Conservation (phyloP, 2,888 invertebrate genomes). For the Macaria notata region DNA sequence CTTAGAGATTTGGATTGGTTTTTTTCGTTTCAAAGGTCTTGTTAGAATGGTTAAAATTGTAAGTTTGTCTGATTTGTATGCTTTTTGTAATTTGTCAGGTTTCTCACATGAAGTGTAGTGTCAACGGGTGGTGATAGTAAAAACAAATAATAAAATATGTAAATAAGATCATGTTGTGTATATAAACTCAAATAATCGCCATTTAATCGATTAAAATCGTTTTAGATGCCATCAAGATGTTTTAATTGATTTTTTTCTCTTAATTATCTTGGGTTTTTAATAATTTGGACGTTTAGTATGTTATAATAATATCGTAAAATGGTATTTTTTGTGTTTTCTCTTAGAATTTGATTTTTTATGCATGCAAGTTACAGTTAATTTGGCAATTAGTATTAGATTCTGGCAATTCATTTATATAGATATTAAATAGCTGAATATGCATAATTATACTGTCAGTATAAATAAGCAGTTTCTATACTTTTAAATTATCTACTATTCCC, state of each 20-base stretch:
- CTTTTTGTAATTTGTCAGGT: conserved; percentile 57
- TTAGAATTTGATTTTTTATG: conserved; percentile 8
- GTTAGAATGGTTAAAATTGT: conserved; percentile 32
- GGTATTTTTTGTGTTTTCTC: conserved; percentile 12
- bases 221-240: conserved; percentile 29
- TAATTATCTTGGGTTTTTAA: conserved; percentile 27
- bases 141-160: conserved; percentile 29
- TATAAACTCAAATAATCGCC: conserved; percentile 29
- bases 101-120: conserved; percentile 51
- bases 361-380: conserved; percentile 15
- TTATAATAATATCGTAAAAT: conserved; percentile 21
- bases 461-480: neutral
- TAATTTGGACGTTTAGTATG: conserved; percentile 20
- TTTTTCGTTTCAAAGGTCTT: conserved; percentile 1
- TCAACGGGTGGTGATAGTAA: conserved; percentile 37
- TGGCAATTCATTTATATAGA: conserved; percentile 2
- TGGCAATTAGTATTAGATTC: conserved; percentile 13
- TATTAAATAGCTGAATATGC: neutral
- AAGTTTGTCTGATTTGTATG: conserved; percentile 41
- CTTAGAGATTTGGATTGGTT: no score
- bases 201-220: conserved; percentile 32
- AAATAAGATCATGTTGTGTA: conserved; percentile 26
- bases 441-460: neutral
- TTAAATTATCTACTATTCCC: neutral
- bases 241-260: conserved; percentile 31